Percentiles rank a stretch among this genome's conserved stretches.
Conservation (phyloP, 2,797 vertebrate genomes). For the Diplodus sargus region DNA sequence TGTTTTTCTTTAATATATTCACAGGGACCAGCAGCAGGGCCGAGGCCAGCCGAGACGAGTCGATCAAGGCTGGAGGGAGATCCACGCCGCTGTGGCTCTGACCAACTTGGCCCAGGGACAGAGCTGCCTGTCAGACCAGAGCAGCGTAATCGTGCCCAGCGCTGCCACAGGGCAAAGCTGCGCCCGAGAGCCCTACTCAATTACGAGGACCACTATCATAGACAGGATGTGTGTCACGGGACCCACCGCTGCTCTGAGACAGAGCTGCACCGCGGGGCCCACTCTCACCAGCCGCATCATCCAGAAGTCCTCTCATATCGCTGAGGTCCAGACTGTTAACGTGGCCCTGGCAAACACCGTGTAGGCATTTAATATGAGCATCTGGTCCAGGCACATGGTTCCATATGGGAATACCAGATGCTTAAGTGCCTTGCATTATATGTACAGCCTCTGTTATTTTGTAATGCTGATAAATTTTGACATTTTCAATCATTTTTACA, state of each 20-base stretch:
- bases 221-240: constrained; percentile 45
- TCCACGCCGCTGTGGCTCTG: constrained; percentile 94
- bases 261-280: constrained; percentile 59
- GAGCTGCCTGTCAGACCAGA: constrained; percentile 71
- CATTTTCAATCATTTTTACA: constrained; percentile 53
- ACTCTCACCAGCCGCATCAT: constrained; percentile 93
- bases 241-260: constrained; percentile 49
- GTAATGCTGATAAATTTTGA: constrained; percentile 56
- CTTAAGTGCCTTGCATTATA: constrained; percentile 51
- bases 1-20: constrained; percentile 45
- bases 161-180: constrained; percentile 43
- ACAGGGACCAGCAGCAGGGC: constrained; percentile 85
- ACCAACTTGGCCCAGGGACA: constrained; percentile 91
- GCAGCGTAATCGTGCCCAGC: constrained; percentile 2
- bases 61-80: constrained; percentile 93
- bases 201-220: constrained; percentile 44
- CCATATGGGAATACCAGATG: constrained; percentile 57
- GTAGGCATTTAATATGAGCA: constrained; percentile 56
- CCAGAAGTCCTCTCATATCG: constrained; percentile 97
- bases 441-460: constrained; percentile 63
- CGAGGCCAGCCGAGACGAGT: constrained; percentile 83
- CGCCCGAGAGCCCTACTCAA: constrained; percentile 51
- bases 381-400: constrained; percentile 27
- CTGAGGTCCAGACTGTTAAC: constrained; percentile 95
- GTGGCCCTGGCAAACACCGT: constrained; percentile 85